A percentile compares a stretch with the other conserved stretches of the same genome.
These are phyloP conservation scores for Urechis unicinctus DNA, from an alignment of 2,888 invertebrate genomes.

Conservation along the genomic window DNA sequence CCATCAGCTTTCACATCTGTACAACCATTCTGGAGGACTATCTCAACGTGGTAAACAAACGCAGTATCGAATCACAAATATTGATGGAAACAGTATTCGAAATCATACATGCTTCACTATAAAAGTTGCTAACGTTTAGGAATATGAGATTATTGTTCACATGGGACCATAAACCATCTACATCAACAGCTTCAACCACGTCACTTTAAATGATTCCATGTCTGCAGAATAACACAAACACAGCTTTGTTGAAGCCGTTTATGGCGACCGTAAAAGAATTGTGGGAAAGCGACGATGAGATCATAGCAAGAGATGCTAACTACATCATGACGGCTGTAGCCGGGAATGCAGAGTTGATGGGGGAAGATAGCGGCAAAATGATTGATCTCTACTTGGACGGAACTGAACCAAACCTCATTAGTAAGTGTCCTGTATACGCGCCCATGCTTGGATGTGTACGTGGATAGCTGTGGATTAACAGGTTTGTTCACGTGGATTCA, in stretches of 20 bases:
- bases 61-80: not conserved
- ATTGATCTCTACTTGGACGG: conserved; percentile 8
- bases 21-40: conserved; percentile 11
- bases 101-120: too few species aligned
- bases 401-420: conserved; percentile 1
- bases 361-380: conserved; percentile 4
- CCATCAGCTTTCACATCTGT: conserved; percentile 1
- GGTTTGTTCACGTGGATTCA: too few species aligned
- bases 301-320: conserved; percentile 7
- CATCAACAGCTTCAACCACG: too few species aligned
- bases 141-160: too few species aligned
- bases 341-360: conserved; percentile 6
- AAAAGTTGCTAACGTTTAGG: too few species aligned
- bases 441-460: not conserved
- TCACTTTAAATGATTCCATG: too few species aligned
- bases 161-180: too few species aligned
- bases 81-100: too few species aligned
- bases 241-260: conserved; percentile 9
- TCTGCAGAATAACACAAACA: conserved; percentile 1
- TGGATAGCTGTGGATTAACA: too few species aligned
- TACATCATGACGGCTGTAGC: conserved; percentile 10
- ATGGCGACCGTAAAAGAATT: conserved; percentile 5
- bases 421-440: conserved; percentile 1
- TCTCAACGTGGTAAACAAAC: conserved; percentile 2
- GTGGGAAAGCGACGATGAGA: conserved; percentile 7